These are phyloP conservation scores for Paralichthys olivaceus DNA, from an alignment of 2,113 vertebrate species.

Conservation along the genomic window DNA sequence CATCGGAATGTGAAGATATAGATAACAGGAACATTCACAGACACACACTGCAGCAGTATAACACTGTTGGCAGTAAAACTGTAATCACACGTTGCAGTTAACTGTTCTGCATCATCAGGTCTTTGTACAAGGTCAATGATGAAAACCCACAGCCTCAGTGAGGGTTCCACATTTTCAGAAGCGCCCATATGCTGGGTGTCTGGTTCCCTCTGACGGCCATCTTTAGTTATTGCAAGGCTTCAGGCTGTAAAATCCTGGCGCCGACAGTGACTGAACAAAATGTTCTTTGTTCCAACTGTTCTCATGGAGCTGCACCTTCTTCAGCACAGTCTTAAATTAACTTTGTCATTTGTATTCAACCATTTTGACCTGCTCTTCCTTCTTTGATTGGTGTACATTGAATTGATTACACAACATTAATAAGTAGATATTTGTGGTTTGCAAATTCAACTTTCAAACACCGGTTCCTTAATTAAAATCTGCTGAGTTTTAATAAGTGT, in stretches of 20 bases:
- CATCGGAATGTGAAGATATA: neutral
- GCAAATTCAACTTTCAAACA: neutral
- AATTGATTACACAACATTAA: neutral
- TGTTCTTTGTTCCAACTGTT: constrained; percentile 16
- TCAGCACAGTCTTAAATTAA: neutral
- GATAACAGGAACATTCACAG: neutral
- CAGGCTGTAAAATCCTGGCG: neutral
- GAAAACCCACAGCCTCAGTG: neutral
- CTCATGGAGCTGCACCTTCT: neutral
- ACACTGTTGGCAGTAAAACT: neutral
- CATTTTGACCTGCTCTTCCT: neutral
- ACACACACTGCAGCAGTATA: neutral
- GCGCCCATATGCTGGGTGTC: constrained; percentile 6
- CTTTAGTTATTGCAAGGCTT: constrained; percentile 42
- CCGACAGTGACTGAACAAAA: constrained; percentile 23
- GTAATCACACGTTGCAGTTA: neutral
- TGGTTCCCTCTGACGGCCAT: constrained; percentile 51
- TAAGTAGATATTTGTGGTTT: neutral
- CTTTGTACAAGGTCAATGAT: neutral
- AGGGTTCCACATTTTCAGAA: neutral
- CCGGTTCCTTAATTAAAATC: neutral
- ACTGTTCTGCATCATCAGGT: neutral
- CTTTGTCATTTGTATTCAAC: accelerated
- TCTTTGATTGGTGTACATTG: neutral
- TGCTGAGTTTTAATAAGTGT: neutral